phyloP scores from a whole-genome alignment of 92 coral and sea anemone species.

The Palythoa caribaeorum region DNA sequence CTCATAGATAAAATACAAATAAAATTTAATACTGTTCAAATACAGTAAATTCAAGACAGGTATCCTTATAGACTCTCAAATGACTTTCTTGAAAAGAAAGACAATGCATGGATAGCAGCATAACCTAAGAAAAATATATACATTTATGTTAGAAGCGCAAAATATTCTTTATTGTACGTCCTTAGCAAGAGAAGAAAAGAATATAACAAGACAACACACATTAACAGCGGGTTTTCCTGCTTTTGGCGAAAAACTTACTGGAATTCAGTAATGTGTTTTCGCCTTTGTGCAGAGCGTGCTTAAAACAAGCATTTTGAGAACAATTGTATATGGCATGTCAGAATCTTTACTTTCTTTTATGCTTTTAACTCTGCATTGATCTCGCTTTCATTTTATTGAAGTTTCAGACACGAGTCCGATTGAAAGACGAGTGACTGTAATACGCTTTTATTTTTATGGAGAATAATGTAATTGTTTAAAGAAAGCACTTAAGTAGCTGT shows the following conservation, averaged over 20 bases:
- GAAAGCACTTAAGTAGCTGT: conserved; percentile 9
- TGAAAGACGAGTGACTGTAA: conserved; percentile 1
- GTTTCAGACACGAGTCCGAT: not conserved
- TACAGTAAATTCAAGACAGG: too few species aligned
- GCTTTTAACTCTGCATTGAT: not conserved
- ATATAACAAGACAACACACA: too few species aligned
- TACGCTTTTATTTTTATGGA: not conserved
- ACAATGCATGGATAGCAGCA: too few species aligned
- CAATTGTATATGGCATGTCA: not conserved
- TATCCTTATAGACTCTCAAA: not conserved
- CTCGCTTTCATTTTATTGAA: not conserved
- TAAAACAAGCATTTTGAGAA: not conserved
- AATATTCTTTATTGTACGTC: not conserved
- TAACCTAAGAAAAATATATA: too few species aligned
- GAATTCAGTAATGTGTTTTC: conserved; percentile 1
- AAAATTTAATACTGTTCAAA: too few species aligned
- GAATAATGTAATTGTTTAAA: conserved; percentile 1
- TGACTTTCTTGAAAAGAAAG: not conserved
- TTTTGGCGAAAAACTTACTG: not conserved
- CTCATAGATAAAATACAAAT: too few species aligned
- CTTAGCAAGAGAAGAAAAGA: not conserved
- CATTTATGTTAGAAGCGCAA: not conserved
- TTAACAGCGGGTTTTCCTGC: too few species aligned
- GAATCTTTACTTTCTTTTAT: not conserved
- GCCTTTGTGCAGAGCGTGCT: not conserved